Conservation (phyloP, 64 coral and sea anemone genomes). For the Montipora capricornis region DNA sequence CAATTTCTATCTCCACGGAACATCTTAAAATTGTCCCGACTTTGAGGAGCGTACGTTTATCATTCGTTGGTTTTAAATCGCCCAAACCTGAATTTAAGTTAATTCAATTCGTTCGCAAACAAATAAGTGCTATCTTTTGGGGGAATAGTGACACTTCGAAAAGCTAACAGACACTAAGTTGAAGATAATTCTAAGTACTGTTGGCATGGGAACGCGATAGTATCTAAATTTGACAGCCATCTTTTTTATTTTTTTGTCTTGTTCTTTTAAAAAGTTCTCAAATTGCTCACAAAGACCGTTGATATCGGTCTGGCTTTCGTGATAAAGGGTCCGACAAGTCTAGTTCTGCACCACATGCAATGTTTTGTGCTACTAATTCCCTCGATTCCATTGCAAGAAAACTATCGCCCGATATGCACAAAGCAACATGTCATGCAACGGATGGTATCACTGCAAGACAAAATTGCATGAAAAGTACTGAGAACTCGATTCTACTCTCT, state of each 20-base stretch:
- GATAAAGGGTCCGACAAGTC: neutral
- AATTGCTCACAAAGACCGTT: neutral
- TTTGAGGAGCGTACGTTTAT: neutral
- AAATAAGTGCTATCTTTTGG: neutral
- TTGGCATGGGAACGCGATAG: slow-evolving; percentile 8
- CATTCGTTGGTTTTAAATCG: neutral
- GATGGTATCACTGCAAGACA: no score
- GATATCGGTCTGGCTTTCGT: neutral
- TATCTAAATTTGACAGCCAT: neutral
- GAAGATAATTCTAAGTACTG: no score
- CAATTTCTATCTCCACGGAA: slow-evolving; percentile 7
- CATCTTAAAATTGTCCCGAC: neutral
- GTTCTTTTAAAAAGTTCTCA: neutral
- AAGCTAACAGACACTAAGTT: no score
- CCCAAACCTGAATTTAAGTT: neutral
- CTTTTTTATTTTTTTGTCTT: neutral
- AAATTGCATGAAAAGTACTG: no score
- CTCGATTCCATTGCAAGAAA: no score
- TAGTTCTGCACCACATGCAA: no score
- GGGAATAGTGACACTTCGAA: no score
- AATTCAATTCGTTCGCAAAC: neutral
- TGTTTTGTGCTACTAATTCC: no score
- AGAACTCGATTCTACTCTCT: no score
- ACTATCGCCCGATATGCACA: no score
- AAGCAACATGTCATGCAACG: no score